phyloP scores from a whole-genome alignment of 2,797 vertebrate genomes.

The Helicolenus hilgendorfi region DNA sequence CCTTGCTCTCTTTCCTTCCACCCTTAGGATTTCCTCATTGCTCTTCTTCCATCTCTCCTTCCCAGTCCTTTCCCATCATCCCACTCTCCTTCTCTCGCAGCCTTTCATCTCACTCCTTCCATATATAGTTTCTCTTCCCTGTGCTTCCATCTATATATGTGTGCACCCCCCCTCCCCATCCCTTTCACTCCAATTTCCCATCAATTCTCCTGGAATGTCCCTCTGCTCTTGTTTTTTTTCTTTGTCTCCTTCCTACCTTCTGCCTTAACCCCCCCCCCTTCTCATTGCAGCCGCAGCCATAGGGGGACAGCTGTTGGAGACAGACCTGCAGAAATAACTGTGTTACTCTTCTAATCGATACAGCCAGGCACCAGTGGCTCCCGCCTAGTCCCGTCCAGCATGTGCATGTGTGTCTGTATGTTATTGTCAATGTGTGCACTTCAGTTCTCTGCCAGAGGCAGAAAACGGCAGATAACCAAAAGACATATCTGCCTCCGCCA shows the following conservation, averaged over 20 bases:
- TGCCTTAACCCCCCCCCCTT: not conserved
- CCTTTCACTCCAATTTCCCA: constrained; percentile 29
- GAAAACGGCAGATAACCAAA: constrained; percentile 73
- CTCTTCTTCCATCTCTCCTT: not conserved
- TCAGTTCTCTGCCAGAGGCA: constrained; percentile 56
- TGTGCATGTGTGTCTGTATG: not conserved
- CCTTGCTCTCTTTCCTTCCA: not conserved
- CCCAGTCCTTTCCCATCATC: not conserved
- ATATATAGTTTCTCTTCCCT: not conserved
- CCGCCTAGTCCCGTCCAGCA: constrained; percentile 56
- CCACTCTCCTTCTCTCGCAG: constrained; percentile 12
- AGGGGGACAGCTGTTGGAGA: constrained; percentile 78
- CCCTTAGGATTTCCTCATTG: not conserved
- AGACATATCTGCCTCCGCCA: constrained; percentile 71
- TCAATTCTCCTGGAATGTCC: constrained; percentile 45
- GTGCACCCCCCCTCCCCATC: constrained; percentile 1
- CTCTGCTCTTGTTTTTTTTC: constrained; percentile 21
- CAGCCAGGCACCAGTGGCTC: constrained; percentile 82
- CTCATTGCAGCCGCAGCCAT: constrained; percentile 48
- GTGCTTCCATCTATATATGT: constrained; percentile 5
- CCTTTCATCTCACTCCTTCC: constrained; percentile 19
- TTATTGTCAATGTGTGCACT: constrained; percentile 37
- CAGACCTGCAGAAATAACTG: constrained; percentile 86
- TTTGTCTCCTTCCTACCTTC: not conserved
- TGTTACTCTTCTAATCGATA: constrained; percentile 87